A percentile compares a stretch with the other conserved stretches of the same genome.
Evolutionary conservation across 2,888 invertebrate genomes (phyloP).

Genomic region (Saturnia japonica): DNA sequence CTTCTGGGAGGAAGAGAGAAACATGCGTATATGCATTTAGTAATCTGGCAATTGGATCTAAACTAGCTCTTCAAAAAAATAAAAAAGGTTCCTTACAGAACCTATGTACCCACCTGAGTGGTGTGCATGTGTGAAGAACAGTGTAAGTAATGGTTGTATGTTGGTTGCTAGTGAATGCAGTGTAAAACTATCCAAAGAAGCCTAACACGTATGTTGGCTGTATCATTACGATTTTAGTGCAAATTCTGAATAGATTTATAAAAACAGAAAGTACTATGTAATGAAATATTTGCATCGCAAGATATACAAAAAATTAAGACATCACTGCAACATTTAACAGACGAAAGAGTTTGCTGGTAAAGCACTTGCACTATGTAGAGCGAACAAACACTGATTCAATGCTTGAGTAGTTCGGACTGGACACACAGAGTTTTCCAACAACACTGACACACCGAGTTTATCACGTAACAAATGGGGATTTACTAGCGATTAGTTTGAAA

Average conservation of each 20-base stretch:
- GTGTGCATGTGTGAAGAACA: no score
- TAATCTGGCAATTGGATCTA: no score
- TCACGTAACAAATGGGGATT: not conserved
- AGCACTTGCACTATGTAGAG: slow-evolving; percentile 43
- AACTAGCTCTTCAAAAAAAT: no score
- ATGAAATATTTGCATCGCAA: slow-evolving; percentile 7
- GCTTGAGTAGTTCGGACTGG: slow-evolving; percentile 43
- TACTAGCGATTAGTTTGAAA: not conserved
- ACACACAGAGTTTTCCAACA: slow-evolving; percentile 44
- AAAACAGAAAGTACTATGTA: not conserved
- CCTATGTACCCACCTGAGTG: no score
- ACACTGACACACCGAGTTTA: slow-evolving; percentile 15
- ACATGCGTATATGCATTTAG: no score
- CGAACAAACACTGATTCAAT: slow-evolving; percentile 54
- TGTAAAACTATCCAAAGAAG: not conserved
- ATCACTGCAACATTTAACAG: slow-evolving; percentile 25
- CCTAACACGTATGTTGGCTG: not conserved
- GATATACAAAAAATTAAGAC: slow-evolving; percentile 22
- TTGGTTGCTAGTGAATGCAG: no score
- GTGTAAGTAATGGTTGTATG: no score
- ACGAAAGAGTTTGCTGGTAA: slow-evolving; percentile 28
- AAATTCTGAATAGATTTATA: not conserved
- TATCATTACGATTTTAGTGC: not conserved
- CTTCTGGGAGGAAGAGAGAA: no score
- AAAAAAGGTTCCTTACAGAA: no score